Evolutionary conservation across 35 echinoderm and acorn worm genomes (phyloP).

Genomic region (Stichopus chloronotus): DNA sequence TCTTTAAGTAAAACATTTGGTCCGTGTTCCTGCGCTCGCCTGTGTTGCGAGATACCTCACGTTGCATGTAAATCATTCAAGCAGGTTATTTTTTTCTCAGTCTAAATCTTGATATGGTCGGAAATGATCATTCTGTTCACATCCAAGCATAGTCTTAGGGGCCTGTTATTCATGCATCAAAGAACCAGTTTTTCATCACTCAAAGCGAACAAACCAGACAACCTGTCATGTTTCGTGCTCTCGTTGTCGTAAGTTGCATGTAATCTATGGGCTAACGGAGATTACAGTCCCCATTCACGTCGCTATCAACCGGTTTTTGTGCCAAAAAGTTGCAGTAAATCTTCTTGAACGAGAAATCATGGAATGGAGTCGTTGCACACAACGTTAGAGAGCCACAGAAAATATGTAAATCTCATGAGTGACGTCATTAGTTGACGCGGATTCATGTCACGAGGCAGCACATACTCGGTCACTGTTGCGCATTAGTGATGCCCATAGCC

Average conservation of each 20-base stretch:
- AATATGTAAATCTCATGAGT: background rate
- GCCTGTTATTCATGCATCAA: too few relatives aligned
- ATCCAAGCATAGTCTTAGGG: too few relatives aligned
- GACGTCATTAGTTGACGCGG: background rate
- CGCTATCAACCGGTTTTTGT: background rate
- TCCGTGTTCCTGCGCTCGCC: too few relatives aligned
- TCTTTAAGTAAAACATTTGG: too few relatives aligned
- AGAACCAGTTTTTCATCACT: background rate
- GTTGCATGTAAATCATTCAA: too few relatives aligned
- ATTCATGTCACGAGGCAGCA: background rate
- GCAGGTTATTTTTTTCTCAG: too few relatives aligned
- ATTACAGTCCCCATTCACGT: background rate
- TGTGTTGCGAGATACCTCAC: too few relatives aligned
- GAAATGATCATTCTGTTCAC: too few relatives aligned
- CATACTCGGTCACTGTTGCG: background rate
- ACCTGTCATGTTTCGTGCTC: constrained; percentile 1
- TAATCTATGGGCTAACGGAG: background rate
- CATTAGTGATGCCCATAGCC: background rate
- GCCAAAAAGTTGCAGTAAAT: background rate
- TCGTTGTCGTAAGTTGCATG: background rate
- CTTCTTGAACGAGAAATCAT: background rate
- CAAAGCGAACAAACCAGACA: background rate
- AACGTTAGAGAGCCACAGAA: background rate
- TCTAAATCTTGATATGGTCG: too few relatives aligned
- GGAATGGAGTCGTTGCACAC: background rate